A percentile compares a stretch with the other conserved stretches of the same genome.
phyloP scores from a whole-genome alignment of 1,140 invertebrate genomes.

The Drosophila bocqueti region DNA sequence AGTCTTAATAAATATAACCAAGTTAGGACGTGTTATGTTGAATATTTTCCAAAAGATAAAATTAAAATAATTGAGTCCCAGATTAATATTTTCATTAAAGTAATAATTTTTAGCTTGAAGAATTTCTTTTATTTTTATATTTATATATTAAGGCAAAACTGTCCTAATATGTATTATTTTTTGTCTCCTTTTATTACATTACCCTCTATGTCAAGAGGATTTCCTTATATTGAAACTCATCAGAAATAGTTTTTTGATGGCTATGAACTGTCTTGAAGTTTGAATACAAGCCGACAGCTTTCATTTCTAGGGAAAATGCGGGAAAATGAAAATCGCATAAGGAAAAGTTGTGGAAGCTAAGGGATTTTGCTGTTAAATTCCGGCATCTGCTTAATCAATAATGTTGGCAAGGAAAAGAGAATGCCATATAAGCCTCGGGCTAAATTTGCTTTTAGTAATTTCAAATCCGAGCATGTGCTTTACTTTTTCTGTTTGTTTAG shows the following conservation, averaged over 20 bases:
- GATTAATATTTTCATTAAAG: not conserved
- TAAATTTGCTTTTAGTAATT: conserved; percentile 14
- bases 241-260: conserved; percentile 17
- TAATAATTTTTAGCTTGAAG: not conserved
- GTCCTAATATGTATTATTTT: no score
- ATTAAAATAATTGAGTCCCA: no score
- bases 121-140: not conserved
- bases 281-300: conserved; percentile 49
- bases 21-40: not conserved
- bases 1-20: not conserved
- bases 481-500: not conserved
- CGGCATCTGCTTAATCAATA: conserved; percentile 23
- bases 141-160: no score
- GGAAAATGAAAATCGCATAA: not conserved
- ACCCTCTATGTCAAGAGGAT: conserved; percentile 13
- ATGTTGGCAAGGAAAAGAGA: conserved; percentile 20
- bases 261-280: conserved; percentile 28
- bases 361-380: conserved; percentile 33
- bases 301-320: not conserved
- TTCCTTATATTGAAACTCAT: conserved; percentile 25
- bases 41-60: not conserved
- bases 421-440: conserved; percentile 14
- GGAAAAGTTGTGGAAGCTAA: conserved; percentile 8
- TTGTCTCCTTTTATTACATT: not conserved
- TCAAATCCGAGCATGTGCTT: not conserved